phyloP scores from a whole-genome alignment of 92 coral and sea anemone species.

The Bergia puertoricense region DNA sequence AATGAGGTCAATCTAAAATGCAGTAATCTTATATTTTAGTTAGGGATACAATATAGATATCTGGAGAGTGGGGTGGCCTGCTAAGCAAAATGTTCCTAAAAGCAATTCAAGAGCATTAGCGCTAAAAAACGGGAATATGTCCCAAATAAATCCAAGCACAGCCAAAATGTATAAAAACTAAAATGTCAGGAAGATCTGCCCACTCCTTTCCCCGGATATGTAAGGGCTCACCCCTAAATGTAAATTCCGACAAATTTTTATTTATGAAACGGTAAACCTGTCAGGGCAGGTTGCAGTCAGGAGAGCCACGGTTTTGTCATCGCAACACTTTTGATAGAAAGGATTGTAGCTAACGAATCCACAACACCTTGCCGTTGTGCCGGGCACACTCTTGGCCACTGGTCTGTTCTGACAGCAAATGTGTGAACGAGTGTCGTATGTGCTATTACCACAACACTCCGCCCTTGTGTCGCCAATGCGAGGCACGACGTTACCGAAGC shows the following conservation, averaged over 20 bases:
- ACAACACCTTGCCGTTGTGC: slow-evolving; percentile 22
- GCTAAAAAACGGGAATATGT: too few species aligned
- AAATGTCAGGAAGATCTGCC: too few species aligned
- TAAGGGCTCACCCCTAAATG: neutral
- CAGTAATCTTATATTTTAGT: too few species aligned
- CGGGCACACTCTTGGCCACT: neutral
- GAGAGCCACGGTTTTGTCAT: slow-evolving; percentile 23
- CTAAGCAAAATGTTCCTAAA: too few species aligned
- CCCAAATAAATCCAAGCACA: too few species aligned
- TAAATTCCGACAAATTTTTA: too few species aligned
- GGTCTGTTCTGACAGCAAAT: slow-evolving; percentile 40
- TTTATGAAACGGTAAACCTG: neutral
- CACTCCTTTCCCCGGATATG: too few species aligned
- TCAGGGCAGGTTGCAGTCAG: neutral
- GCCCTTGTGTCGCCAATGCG: slow-evolving; percentile 30
- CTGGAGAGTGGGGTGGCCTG: too few species aligned
- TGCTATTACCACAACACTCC: slow-evolving; percentile 18
- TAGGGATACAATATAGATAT: too few species aligned
- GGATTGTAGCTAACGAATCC: slow-evolving; percentile 27
- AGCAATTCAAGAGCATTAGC: too few species aligned
- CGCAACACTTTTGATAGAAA: slow-evolving; percentile 23
- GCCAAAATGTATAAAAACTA: too few species aligned
- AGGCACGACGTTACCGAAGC: slow-evolving; percentile 17
- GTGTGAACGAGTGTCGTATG: slow-evolving; percentile 15
- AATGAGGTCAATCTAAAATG: too few species aligned